These are phyloP conservation scores for Megastigmus dorsalis DNA, from an alignment of 2,888 invertebrate species.

Conservation along the genomic window DNA sequence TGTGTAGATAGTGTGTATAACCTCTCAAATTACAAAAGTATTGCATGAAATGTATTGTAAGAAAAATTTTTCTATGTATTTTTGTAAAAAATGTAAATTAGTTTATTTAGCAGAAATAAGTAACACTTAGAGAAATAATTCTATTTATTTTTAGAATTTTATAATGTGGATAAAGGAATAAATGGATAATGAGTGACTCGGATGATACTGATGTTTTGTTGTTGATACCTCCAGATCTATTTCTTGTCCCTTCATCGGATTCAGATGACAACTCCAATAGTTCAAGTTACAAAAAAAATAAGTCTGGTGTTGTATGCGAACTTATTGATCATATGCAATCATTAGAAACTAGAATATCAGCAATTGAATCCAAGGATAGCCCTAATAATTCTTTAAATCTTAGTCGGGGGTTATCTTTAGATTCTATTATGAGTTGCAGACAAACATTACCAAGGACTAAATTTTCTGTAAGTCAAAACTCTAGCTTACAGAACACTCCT, in stretches of 20 bases:
- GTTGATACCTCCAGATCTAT: constrained; percentile 86
- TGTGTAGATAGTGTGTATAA: constrained; percentile 10
- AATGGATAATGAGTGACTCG: constrained; percentile 80
- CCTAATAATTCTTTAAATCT: constrained; percentile 58
- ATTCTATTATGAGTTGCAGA: constrained; percentile 47
- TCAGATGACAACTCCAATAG: constrained; percentile 74
- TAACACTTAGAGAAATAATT: background rate
- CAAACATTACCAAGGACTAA: constrained; percentile 58
- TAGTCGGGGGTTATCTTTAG: constrained; percentile 37
- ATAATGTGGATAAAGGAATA: constrained; percentile 29
- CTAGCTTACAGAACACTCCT: constrained; percentile 64
- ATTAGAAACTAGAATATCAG: constrained; percentile 75
- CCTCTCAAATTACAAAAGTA: constrained; percentile 8
- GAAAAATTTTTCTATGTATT: constrained; percentile 1
- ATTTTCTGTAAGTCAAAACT: constrained; percentile 62
- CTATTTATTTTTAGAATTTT: constrained; percentile 32
- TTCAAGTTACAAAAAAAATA: constrained; percentile 51
- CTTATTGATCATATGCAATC: constrained; percentile 80
- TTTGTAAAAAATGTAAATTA: background rate
- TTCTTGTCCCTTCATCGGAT: constrained; percentile 78
- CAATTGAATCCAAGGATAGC: constrained; percentile 75
- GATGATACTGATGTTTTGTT: constrained; percentile 90
- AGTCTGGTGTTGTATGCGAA: constrained; percentile 78
- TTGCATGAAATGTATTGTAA: constrained; percentile 14
- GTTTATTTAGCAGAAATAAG: background rate